Conservation (phyloP, 2,888 invertebrate species). For the Cerastoderma edule region DNA sequence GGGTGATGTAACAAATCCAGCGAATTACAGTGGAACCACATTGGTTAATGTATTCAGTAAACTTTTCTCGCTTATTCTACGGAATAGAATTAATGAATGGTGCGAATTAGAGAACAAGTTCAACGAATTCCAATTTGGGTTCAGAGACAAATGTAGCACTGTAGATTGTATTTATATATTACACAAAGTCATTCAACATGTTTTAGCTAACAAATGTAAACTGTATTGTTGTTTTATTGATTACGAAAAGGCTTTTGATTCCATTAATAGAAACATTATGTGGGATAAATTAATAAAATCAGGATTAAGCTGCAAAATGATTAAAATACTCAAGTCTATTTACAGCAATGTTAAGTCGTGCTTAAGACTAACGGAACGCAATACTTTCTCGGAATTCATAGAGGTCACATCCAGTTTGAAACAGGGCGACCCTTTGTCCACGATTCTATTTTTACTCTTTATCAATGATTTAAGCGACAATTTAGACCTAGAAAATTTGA, state of each 20-base stretch:
- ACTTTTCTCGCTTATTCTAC: conserved; percentile 32
- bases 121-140: conserved; percentile 30
- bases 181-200: conserved; percentile 18
- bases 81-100: conserved; percentile 27
- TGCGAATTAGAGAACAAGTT: conserved; percentile 17
- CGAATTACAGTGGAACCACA: conserved; percentile 45
- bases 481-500: conserved; percentile 12
- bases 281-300: conserved; percentile 33
- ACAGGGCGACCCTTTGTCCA: conserved; percentile 35
- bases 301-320: conserved; percentile 34
- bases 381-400: conserved; percentile 21
- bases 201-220: conserved; percentile 5
- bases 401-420: conserved; percentile 30
- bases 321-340: too few relatives aligned
- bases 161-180: conserved; percentile 17
- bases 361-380: conserved; percentile 14
- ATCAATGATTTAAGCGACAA: conserved; percentile 32
- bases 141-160: conserved; percentile 9
- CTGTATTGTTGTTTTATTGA: conserved; percentile 23
- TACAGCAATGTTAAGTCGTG: conserved; percentile 23
- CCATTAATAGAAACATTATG: conserved; percentile 27
- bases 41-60: conserved; percentile 41
- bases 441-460: conserved; percentile 29
- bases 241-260: conserved; percentile 33
- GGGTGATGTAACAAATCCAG: conserved; percentile 27